phyloP scores from a whole-genome alignment of 1,140 invertebrate species.

The Drosophila tsacasi region DNA sequence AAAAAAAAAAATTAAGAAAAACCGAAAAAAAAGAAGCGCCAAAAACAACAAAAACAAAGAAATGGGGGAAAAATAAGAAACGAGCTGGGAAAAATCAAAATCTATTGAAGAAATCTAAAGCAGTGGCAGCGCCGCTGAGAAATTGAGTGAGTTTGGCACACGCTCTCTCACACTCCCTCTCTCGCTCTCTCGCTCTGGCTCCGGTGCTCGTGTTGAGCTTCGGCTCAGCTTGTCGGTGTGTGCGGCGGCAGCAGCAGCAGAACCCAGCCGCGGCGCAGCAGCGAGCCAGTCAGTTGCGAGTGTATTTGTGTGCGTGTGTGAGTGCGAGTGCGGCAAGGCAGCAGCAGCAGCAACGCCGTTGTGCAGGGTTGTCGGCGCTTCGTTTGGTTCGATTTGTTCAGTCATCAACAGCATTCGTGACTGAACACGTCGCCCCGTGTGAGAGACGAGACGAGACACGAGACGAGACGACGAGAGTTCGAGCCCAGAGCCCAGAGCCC shows the following conservation, averaged over 20 bases:
- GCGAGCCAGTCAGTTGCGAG: not conserved
- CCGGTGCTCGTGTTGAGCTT: constrained; percentile 7
- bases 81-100: constrained; percentile 75
- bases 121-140: constrained; percentile 34
- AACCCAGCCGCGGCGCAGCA: constrained; percentile 9
- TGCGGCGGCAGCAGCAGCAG: not conserved
- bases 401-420: constrained; percentile 85
- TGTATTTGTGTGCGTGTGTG: constrained; percentile 3
- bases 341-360: constrained; percentile 11
- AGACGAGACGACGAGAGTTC: constrained; percentile 41
- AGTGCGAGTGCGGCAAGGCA: not conserved
- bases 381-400: constrained; percentile 79
- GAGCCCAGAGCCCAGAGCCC: constrained; percentile 15
- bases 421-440: constrained; percentile 81
- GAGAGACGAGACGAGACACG: constrained; percentile 51
- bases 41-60: constrained; percentile 15
- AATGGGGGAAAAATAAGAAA: constrained; percentile 43
- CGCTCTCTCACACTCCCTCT: not conserved
- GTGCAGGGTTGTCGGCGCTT: constrained; percentile 79
- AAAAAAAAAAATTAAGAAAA: constrained; percentile 22
- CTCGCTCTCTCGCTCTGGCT: constrained; percentile 8
- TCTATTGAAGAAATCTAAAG: constrained; percentile 79
- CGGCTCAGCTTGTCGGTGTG: constrained; percentile 6
- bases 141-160: constrained; percentile 61
- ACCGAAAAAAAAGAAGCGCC: constrained; percentile 3